Percentiles rank a stretch among this genome's conserved stretches.
These are phyloP conservation scores for Camponotus fellah DNA, from an alignment of 2,888 invertebrate genomes.

Conservation along the genomic window DNA sequence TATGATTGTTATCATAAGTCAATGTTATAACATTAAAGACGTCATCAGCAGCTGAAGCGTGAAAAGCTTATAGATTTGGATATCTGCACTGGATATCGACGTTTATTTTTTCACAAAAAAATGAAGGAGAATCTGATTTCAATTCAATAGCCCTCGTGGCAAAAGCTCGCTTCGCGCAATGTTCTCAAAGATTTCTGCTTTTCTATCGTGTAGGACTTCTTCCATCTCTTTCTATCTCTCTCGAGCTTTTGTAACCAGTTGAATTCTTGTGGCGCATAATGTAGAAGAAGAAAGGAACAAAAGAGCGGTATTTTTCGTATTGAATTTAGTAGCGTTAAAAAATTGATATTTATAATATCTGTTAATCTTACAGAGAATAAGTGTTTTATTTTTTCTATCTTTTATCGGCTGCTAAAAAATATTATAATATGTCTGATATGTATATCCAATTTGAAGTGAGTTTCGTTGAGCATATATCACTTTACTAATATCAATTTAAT, in stretches of 20 bases:
- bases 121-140: constrained; percentile 70
- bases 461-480: not conserved
- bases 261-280: constrained; percentile 25
- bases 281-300: not conserved
- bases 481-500: constrained; percentile 13
- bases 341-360: not conserved
- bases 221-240: constrained; percentile 25
- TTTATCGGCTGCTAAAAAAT: not conserved
- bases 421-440: not conserved
- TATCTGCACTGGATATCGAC: constrained; percentile 19
- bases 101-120: constrained; percentile 45
- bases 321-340: constrained; percentile 13
- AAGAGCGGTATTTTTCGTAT: constrained; percentile 1
- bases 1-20: not conserved
- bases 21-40: not conserved
- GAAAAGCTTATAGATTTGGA: constrained; percentile 28
- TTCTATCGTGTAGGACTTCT: constrained; percentile 16
- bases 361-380: not conserved
- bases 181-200: constrained; percentile 48
- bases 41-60: not conserved
- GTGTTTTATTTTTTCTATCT: not conserved
- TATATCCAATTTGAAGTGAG: not conserved
- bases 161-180: constrained; percentile 53
- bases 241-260: constrained; percentile 33
- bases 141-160: constrained; percentile 57